Conservation (phyloP, 2,113 vertebrate genomes). For the Grammomys surdaster region DNA sequence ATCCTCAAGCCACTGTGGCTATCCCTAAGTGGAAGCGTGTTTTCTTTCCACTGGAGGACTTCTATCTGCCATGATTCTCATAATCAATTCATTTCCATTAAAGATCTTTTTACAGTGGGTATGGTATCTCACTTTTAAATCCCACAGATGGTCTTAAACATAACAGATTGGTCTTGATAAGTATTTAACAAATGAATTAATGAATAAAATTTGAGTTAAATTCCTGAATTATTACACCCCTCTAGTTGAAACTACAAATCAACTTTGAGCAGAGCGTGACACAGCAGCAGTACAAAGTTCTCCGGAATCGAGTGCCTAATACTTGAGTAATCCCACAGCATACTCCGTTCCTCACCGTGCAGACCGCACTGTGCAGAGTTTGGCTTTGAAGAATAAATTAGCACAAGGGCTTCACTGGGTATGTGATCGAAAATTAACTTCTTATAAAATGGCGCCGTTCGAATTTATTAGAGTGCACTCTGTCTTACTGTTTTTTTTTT, state of each 20-base stretch:
- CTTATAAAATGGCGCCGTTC: slow-evolving; percentile 80
- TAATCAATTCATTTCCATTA: slow-evolving; percentile 40
- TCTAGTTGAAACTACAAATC: slow-evolving; percentile 11
- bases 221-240: slow-evolving; percentile 35
- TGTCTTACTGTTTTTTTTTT: background rate
- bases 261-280: background rate
- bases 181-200: slow-evolving; percentile 62
- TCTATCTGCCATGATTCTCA: background rate
- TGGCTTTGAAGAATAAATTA: slow-evolving; percentile 73
- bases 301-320: background rate
- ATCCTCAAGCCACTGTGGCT: background rate
- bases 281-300: background rate
- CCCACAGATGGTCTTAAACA: slow-evolving; percentile 5
- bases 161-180: slow-evolving; percentile 30
- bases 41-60: background rate
- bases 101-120: background rate
- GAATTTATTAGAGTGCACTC: slow-evolving; percentile 79
- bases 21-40: background rate
- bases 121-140: slow-evolving; percentile 52
- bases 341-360: background rate
- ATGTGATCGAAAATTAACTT: slow-evolving; percentile 71
- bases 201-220: slow-evolving; percentile 68
- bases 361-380: background rate
- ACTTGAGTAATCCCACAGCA: background rate
- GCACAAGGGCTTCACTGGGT: slow-evolving; percentile 59